Percentiles rank a stretch among this genome's conserved stretches.
These are phyloP conservation scores for Camponotus floridanus DNA, from an alignment of 1,140 invertebrate genomes.

Conservation along the genomic window DNA sequence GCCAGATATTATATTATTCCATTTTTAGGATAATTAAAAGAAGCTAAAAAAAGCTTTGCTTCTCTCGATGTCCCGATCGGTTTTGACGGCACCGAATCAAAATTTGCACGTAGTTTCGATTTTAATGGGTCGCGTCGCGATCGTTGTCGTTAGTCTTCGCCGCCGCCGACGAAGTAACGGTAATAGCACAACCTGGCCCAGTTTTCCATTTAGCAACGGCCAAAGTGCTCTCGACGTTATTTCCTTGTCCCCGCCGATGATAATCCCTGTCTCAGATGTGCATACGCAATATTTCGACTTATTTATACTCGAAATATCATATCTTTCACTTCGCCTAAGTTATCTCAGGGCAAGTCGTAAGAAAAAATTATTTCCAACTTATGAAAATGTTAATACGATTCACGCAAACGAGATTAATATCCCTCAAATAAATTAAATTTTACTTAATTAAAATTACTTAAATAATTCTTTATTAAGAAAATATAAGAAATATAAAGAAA, in stretches of 20 bases:
- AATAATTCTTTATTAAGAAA: not conserved
- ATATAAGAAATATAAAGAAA: not conserved
- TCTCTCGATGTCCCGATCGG: not conserved
- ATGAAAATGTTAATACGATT: not conserved
- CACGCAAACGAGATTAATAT: not conserved
- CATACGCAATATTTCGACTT: no score
- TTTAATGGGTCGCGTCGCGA: conserved; percentile 44
- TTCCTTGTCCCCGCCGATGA: conserved; percentile 37
- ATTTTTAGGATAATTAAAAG: not conserved
- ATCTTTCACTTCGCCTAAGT: not conserved
- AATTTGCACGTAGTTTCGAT: conserved; percentile 39
- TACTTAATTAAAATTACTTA: not conserved
- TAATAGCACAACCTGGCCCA: conserved; percentile 82
- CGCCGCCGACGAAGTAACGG: conserved; percentile 72
- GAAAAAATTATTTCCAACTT: not conserved
- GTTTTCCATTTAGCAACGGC: conserved; percentile 80
- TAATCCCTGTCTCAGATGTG: conserved; percentile 3
- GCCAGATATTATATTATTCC: not conserved
- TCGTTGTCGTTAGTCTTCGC: conserved; percentile 40
- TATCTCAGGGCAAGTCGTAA: not conserved
- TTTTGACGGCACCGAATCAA: conserved; percentile 18
- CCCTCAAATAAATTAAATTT: not conserved
- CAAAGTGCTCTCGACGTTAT: conserved; percentile 67
- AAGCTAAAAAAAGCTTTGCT: not conserved
- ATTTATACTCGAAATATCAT: not conserved